These are phyloP conservation scores for Ammodramus savannarum DNA, from an alignment of 2,113 vertebrate genomes.

Conservation along the genomic window DNA sequence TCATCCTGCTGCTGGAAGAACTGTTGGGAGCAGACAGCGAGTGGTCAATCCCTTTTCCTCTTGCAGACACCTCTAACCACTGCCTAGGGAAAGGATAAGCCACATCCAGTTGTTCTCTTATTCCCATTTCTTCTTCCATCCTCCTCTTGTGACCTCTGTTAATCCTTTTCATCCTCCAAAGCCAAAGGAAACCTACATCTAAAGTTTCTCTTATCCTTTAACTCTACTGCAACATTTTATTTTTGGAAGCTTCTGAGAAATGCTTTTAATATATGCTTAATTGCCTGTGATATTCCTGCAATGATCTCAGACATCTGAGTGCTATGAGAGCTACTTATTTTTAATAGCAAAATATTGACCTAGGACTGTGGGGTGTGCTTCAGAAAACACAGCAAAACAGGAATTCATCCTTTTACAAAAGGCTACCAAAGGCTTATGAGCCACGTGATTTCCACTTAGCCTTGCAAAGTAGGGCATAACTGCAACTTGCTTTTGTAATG, in stretches of 20 bases:
- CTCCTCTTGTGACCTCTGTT: not conserved
- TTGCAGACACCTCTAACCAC: not conserved
- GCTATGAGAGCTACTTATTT: not conserved
- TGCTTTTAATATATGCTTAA: not conserved
- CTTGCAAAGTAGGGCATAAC: not conserved
- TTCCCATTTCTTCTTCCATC: not conserved
- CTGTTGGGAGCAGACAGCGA: not conserved
- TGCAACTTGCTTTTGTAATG: not conserved
- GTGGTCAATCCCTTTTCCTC: not conserved
- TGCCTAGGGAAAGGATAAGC: constrained; percentile 52
- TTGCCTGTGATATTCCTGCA: not conserved
- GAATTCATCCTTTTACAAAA: not conserved
- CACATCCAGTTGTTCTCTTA: not conserved
- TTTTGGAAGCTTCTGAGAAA: constrained; percentile 11
- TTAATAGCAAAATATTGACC: not conserved
- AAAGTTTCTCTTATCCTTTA: not conserved
- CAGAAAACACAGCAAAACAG: not conserved
- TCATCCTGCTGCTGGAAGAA: not conserved
- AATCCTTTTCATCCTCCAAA: constrained; percentile 45
- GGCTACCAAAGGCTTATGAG: not conserved
- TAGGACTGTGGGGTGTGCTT: not conserved
- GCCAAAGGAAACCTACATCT: constrained; percentile 1
- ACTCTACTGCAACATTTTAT: too few relatives aligned
- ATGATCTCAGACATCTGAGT: not conserved
- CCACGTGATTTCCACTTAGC: not conserved